phyloP scores from a whole-genome alignment of 2,797 vertebrate genomes.

The Anguilla megastoma region DNA sequence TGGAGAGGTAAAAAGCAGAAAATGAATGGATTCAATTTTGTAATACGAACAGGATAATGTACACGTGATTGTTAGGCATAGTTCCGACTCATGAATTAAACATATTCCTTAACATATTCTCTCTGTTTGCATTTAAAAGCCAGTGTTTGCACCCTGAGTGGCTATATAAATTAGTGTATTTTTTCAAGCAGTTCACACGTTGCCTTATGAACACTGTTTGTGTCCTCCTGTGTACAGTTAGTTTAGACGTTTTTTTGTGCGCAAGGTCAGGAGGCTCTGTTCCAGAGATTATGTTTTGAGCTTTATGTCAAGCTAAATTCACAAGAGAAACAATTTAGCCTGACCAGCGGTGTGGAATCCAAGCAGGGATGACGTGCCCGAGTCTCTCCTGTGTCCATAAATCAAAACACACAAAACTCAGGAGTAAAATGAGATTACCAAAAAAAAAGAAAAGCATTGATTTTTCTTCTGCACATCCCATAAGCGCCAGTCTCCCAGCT shows the following conservation, averaged over 20 bases:
- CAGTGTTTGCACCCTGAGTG: not conserved
- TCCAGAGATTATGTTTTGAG: constrained; percentile 23
- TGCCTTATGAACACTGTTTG: not conserved
- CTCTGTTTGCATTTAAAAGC: not conserved
- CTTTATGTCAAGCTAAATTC: constrained; percentile 11
- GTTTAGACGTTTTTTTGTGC: not conserved
- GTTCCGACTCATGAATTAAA: constrained; percentile 8
- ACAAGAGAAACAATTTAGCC: constrained; percentile 23
- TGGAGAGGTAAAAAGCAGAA: not conserved
- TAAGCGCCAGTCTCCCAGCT: not conserved
- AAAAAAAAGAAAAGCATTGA: constrained; percentile 10
- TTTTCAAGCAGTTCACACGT: not conserved
- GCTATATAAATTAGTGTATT: constrained; percentile 12
- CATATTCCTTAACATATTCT: not conserved
- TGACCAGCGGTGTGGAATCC: not conserved
- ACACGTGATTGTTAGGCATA: not conserved
- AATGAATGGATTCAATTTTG: not conserved
- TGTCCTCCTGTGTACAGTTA: constrained; percentile 18
- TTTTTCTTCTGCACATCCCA: not conserved
- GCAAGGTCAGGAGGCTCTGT: constrained; percentile 4
- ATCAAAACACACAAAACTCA: constrained; percentile 22
- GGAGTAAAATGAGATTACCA: constrained; percentile 19
- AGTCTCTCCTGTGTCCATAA: constrained; percentile 5
- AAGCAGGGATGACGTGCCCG: not conserved
- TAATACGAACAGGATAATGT: constrained; percentile 4